Evolutionary conservation across 2,113 vertebrate genomes (phyloP).

Genomic region (Chamaea fasciata): DNA sequence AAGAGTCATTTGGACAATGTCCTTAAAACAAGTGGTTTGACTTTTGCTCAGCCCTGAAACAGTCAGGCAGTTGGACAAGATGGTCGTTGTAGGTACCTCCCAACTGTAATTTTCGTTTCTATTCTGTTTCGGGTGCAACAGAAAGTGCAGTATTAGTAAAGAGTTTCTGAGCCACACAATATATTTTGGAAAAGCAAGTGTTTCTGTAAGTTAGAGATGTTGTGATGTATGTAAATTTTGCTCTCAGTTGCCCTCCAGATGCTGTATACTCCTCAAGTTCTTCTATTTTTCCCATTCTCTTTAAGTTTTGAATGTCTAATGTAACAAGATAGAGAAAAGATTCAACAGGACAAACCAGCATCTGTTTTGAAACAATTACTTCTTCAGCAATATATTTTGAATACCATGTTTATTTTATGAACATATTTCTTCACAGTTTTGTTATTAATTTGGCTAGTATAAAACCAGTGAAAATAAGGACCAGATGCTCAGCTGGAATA

Average conservation of each 20-base stretch:
- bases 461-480: conserved; percentile 10
- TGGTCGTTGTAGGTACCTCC: accelerated
- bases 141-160: neutral
- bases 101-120: neutral
- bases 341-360: neutral
- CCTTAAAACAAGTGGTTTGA: neutral
- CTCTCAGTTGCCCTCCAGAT: neutral
- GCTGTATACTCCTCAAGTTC: neutral
- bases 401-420: neutral
- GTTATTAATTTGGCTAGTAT: neutral
- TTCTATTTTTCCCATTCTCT: neutral
- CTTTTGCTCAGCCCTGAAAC: neutral
- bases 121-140: neutral
- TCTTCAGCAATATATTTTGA: neutral
- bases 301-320: neutral
- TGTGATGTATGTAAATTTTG: neutral
- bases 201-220: neutral
- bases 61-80: neutral
- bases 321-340: neutral
- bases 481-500: conserved; percentile 21
- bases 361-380: neutral
- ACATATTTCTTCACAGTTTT: conserved; percentile 6
- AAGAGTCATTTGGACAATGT: neutral
- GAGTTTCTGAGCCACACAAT: neutral
- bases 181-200: neutral